Evolutionary conservation across 2,797 vertebrate species (phyloP), one percentile per base, ranked within the genome.

Genomic region (Sarcophilus harrisii): DNA sequence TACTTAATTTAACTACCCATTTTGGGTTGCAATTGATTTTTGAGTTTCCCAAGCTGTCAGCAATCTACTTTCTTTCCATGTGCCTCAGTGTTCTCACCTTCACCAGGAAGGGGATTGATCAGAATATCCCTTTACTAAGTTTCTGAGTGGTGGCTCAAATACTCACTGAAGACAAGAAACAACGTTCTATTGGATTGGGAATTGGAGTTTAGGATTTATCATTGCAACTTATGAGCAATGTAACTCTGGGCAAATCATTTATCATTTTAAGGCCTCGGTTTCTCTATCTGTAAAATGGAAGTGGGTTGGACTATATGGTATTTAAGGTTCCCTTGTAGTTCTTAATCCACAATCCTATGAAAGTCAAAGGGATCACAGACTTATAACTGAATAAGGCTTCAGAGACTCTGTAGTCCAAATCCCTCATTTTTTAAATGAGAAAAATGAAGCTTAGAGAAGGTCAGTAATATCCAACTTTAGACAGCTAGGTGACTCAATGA

Each of bases 1-100:
- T 91, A 92, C 92, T 95, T 97, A 91, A 96, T 90, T 94, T 95
- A 57, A 45, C 29, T 90, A 91, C 94, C 95, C 90, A 95, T 97
- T 96, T 90, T 60, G 52, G n/a, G 87, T 89, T 92, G 57, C 54
- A 93, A 32, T 38, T 73, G 81, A 18, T 91, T 93, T 95, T 90
- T 96, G 95, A 94, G 92, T 93, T 55, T 57, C 54, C 24, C 93
- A 95, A 57, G 66, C 94, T 93, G 93, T 1, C 87, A 91, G 52
- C 16, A 49, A 13, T 92, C 94, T 59, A 60, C 12, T 57, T 58
- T 90, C n/a, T 92, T 92, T 60, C 93, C n/a, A n/a, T 16, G 5
- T 1, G 62, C 32, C 62, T 66, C 62, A 66, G 1, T 66, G 1
- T 66, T n/a, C 62, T 66, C 32, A n/a, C 12, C 32, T 66, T 4